Base-by-base conservation (phyloP, 2,888 invertebrate genomes). In the Zygaena filipendulae region DNA sequence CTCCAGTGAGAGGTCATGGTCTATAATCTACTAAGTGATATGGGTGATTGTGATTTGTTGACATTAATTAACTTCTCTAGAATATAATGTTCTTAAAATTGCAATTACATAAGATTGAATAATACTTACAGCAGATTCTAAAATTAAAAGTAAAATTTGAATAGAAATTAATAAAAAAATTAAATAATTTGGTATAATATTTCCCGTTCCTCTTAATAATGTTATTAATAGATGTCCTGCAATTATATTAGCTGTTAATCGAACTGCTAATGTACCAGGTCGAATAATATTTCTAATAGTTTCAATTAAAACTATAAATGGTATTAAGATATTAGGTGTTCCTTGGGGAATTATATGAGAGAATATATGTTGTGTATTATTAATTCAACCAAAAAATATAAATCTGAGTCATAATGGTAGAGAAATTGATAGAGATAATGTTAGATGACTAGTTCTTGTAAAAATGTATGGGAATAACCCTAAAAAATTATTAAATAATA, bases 211-310 rank as follows among this genome's bases (percentile, higher is more conserved):
- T 42, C 83, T 80, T 51, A 87, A 48, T 44, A 88, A 42, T 2
- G 85, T 85, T 79, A 88, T 59, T 53, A 88, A 42, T 62, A 89
- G 53, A 58, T 89, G 87, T 0, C 87, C 88, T 11, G 88, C 87
- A 79, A 88, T 87, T 84, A 89, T 88, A 77, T 89, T 89, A n/a
- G 88, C 88, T 3, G 85, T 82, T 74, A 89, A 52, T 39, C 88
- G 88, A 33, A 90, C 82, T 1, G 86, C 83, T 72, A 89, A 62
- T 3, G 88, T 88, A 58, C 82, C 70, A 0, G 87, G 87, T 7
- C 87, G 87, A 62, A 88, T 88, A 41, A 87, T 45, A 71, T 87
- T 88, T 47, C 87, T 89, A 67, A 87, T 84, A 19, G 85, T 82
- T 85, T 89, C 88, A 82, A 88, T 88, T 63, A 86, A 58, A 4